Conservation (phyloP, 2,888 invertebrate species). For the Netelia melanura region DNA sequence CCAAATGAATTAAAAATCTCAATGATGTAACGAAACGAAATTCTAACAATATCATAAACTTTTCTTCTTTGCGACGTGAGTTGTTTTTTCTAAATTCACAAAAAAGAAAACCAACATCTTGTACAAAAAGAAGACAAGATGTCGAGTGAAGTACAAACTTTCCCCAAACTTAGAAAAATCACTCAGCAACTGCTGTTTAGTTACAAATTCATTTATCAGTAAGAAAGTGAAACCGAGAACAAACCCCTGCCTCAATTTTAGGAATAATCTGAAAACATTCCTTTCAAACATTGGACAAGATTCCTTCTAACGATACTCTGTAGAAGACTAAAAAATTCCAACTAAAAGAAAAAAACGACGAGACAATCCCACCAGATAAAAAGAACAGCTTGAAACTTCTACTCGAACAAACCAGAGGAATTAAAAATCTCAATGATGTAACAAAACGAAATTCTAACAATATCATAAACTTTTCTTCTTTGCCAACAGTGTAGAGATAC, state of each 20-base stretch:
- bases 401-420: too few species aligned
- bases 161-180: background rate
- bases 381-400: too few species aligned
- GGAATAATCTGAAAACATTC: too few species aligned
- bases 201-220: background rate
- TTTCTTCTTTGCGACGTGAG: constrained; percentile 77
- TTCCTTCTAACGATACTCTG: too few species aligned
- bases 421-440: background rate
- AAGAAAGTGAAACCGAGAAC: background rate
- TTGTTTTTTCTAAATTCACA: constrained; percentile 45
- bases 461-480: background rate
- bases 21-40: background rate
- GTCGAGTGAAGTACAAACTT: background rate
- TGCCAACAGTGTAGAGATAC: constrained; percentile 87
- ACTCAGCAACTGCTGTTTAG: background rate
- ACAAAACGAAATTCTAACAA: background rate
- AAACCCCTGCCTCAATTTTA: too few species aligned
- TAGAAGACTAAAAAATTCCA: too few species aligned
- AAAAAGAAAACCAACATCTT: background rate
- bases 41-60: background rate
- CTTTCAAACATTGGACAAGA: too few species aligned
- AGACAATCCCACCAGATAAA: too few species aligned
- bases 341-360: background rate
- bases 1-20: background rate
- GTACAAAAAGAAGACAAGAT: too few species aligned